A percentile compares a stretch with the other conserved stretches of the same genome.
phyloP scores from a whole-genome alignment of 2,113 vertebrate genomes.

The Tympanuchus pallidicinctus region DNA sequence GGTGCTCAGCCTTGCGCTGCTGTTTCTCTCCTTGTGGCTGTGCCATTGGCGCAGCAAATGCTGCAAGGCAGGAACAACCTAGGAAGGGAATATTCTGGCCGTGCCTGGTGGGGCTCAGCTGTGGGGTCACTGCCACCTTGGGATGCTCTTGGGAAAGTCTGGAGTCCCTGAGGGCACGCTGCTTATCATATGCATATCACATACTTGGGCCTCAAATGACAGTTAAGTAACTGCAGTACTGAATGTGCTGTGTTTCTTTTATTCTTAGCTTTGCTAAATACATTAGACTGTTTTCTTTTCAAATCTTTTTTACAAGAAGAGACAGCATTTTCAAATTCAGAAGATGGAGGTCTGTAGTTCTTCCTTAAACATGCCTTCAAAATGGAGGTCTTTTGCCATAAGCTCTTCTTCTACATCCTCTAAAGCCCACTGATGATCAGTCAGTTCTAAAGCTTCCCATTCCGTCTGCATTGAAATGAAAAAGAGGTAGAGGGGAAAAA shows the following conservation, averaged over 20 bases:
- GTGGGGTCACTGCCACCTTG: too few relatives aligned
- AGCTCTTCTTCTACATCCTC: slow-evolving; percentile 96
- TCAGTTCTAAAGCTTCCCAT: slow-evolving; percentile 97
- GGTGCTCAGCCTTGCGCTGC: not conserved
- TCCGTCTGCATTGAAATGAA: slow-evolving; percentile 85
- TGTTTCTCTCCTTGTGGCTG: not conserved
- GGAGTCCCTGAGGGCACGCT: not conserved
- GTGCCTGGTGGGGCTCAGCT: not conserved
- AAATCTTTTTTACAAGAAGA: slow-evolving; percentile 41
- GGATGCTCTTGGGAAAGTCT: not conserved
- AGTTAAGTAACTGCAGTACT: not conserved
- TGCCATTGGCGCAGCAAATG: not conserved
- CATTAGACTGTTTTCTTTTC: slow-evolving; percentile 38
- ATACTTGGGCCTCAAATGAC: not conserved
- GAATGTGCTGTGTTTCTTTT: slow-evolving; percentile 54
- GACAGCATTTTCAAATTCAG: slow-evolving; percentile 61
- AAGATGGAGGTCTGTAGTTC: slow-evolving; percentile 96
- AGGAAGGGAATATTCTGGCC: not conserved
- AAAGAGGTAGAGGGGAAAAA: not conserved
- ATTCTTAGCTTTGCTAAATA: slow-evolving; percentile 71
- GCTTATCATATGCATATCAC: not conserved
- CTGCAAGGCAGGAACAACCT: not conserved
- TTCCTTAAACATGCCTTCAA: slow-evolving; percentile 97
- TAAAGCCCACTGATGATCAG: slow-evolving; percentile 97
- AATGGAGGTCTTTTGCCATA: slow-evolving; percentile 94